These are phyloP conservation scores for Zaprionus inermis DNA, from an alignment of 1,140 invertebrate genomes.

Conservation along the genomic window DNA sequence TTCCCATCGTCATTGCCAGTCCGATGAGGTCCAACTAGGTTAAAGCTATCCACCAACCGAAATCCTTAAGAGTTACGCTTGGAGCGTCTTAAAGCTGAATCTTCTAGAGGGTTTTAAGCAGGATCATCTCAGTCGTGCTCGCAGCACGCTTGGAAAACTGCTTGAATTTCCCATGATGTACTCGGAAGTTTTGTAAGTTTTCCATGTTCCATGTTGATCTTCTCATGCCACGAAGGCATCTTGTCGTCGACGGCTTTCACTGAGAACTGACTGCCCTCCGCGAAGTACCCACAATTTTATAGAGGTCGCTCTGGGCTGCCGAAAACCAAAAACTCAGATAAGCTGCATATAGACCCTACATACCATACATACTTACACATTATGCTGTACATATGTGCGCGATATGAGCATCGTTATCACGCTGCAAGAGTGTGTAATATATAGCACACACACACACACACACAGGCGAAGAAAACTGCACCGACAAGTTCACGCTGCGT, in stretches of 20 bases:
- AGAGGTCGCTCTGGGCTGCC: conserved; percentile 43
- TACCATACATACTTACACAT: neutral
- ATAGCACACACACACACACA: conserved; percentile 25
- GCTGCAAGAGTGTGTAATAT: conserved; percentile 4
- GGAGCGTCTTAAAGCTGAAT: conserved; percentile 69
- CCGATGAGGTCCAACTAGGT: conserved; percentile 17
- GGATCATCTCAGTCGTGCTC: neutral
- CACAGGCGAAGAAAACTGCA: conserved; percentile 5
- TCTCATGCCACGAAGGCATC: conserved; percentile 38
- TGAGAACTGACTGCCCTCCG: conserved; percentile 58
- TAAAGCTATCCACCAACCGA: conserved; percentile 71
- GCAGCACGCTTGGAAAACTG: conserved; percentile 10
- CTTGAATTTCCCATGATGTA: neutral
- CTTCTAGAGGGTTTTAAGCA: neutral
- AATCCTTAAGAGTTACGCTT: conserved; percentile 47
- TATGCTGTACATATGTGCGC: conserved; percentile 5
- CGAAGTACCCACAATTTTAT: conserved; percentile 53
- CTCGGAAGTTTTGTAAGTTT: conserved; percentile 15
- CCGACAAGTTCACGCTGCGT: conserved; percentile 20
- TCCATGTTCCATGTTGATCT: neutral
- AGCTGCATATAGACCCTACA: conserved; percentile 34
- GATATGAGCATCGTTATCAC: conserved; percentile 35
- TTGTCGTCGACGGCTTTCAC: conserved; percentile 50
- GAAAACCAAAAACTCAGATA: conserved; percentile 53
- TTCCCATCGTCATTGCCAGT: conserved; percentile 15